A percentile compares a stretch with the other conserved stretches of the same genome.
Evolutionary conservation across 1,140 invertebrate genomes (phyloP).

Genomic region (Pristionchus pacificus): DNA sequence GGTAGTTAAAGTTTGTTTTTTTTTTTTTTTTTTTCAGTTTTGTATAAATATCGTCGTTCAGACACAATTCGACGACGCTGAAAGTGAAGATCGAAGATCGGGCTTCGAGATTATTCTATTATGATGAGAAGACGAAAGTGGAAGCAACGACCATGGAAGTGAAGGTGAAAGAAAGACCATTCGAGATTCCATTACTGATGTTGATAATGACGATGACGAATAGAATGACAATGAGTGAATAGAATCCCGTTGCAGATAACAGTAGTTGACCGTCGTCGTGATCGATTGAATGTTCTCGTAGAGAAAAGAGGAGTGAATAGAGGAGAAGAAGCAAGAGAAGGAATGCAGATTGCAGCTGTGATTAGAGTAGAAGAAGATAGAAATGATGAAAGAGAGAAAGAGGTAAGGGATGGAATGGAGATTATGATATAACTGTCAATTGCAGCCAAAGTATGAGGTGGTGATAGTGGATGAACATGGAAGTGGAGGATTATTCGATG

Average conservation of each 20-base stretch:
- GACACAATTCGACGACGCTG: not conserved
- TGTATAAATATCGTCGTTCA: not conserved
- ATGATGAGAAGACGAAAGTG: not conserved
- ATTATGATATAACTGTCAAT: not conserved
- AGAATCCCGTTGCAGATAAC: not conserved
- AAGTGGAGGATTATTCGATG: not conserved
- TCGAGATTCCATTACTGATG: not conserved
- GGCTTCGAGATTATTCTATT: not conserved
- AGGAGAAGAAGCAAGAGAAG: not conserved
- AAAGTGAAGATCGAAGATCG: not conserved
- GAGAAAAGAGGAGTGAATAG: not conserved
- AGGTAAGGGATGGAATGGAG: not conserved
- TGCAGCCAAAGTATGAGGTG: not conserved
- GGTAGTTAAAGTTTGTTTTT: not conserved
- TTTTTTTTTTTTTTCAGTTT: not conserved
- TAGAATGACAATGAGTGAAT: no score
- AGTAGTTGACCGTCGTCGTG: not conserved
- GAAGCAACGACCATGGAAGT: no score
- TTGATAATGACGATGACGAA: not conserved
- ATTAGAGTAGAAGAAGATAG: not conserved
- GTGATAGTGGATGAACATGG: not conserved
- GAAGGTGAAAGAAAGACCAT: not conserved
- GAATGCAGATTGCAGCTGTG: not conserved
- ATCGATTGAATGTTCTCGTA: not conserved
- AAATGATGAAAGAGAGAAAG: not conserved